Evolutionary conservation across 2,797 vertebrate species (phyloP), one percentile per base, ranked within the genome.

Genomic region (Peromyscus eremicus): DNA sequence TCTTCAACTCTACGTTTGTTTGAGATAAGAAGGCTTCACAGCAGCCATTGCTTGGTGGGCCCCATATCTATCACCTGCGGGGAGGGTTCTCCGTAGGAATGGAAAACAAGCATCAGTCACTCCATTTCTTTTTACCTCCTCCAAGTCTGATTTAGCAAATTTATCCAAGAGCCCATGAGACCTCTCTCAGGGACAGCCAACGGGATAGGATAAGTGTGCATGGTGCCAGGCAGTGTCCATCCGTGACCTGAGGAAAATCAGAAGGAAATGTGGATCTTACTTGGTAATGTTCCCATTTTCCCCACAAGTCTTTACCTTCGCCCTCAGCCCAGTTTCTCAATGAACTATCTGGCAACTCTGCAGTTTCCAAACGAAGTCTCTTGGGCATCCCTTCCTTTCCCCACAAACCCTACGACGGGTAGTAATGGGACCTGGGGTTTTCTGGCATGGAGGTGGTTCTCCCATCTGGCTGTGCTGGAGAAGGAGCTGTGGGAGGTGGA

Each of bases 401-500:
- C 12, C 13, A 11, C 46, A 85, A 29, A 60, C 55, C 62, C 49
- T 0, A 6, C 85, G 82, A 76, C 55, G 34, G 70, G 3, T 27
- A 2, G 92, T 81, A 92, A 97, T 89, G 81, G 94, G 89, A 96
- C 91, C 81, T 88, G 80, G 79, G 60, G 52, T 73, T 84, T 90
- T 87, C 71, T 88, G 89, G 89, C 70, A 34, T 34, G 2, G 17
- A 80, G 85, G 17, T 29, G 43, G 32, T 62, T 94, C 95, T 95
- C 90, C 76, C 68, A 89, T 89, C 85, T 92, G 52, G 84, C 85
- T 87, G 27, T 5, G n/a, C 91, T 86, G 32, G 21, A 55, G 66
- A 34, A 66, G 16, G 16, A 87, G 62, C 71, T 70, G 52, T 17
- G 34, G 62, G 43, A 21, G 46, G 40, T 27, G 7, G 12, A 43